phyloP scores from a whole-genome alignment of 2,113 vertebrate genomes.

The Cyphomyrus discorhynchus region DNA sequence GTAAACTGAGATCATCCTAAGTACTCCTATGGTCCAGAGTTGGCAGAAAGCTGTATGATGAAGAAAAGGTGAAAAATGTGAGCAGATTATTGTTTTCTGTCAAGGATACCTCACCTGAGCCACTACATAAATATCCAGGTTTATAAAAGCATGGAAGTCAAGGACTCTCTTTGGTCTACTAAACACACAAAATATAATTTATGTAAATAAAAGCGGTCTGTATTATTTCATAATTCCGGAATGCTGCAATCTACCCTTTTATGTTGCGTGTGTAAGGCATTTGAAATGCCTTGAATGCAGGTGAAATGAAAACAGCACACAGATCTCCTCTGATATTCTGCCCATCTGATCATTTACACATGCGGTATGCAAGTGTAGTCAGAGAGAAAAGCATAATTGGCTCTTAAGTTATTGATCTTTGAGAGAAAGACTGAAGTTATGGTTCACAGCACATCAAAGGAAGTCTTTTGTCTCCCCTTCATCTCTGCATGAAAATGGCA shows the following conservation, averaged over 20 bases:
- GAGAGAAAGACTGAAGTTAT: not conserved
- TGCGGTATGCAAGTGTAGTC: not conserved
- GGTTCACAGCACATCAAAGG: conserved; percentile 8
- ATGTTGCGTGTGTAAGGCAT: not conserved
- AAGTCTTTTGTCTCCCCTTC: not conserved
- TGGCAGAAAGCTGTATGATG: not conserved
- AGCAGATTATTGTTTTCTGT: not conserved
- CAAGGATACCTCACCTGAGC: not conserved
- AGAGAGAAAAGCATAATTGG: conserved; percentile 10
- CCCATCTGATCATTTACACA: conserved; percentile 5
- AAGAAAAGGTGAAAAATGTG: not conserved
- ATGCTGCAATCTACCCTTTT: not conserved
- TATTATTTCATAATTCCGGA: not conserved
- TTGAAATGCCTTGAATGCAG: not conserved
- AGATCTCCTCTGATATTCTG: not conserved
- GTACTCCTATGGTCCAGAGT: not conserved
- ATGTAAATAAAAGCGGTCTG: not conserved
- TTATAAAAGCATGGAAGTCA: not conserved
- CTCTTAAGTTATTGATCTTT: conserved; percentile 16
- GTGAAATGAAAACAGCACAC: not conserved
- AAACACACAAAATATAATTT: not conserved
- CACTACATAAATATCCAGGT: not conserved
- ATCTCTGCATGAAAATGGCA: not conserved
- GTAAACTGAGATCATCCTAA: not conserved
- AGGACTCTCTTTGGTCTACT: not conserved